Base-by-base conservation (phyloP, 1,140 invertebrate genomes). In the Atta colombica region DNA sequence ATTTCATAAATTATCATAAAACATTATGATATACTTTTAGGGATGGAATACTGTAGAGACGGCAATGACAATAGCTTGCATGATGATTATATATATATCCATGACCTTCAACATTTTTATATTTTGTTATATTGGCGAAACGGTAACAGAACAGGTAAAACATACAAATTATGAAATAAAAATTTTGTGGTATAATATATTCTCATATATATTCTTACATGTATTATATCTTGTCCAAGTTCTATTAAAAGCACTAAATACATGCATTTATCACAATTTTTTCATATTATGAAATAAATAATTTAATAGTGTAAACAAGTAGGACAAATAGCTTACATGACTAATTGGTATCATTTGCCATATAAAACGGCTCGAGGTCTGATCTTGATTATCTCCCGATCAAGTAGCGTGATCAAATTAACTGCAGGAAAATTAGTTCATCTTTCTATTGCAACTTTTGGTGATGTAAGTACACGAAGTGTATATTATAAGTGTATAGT, bases 61-160 rank as follows among this genome's bases (percentile, higher is more conserved):
- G 14, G 28, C 71, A 25, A 61, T 21, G 66, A 75, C 89, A 74
- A 28, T 77, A 14, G 75, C 74, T 39, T 88, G 87, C 35, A 86
- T 49, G 39, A 82, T 88, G 51, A 84, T 88, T 58, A 77, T 31
- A 3, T 63, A 92, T 1, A 21, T 90, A 51, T 90, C 92, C 16
- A 89, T 92, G 49, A 88, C 25, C 21, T 90, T 92, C 58, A 92
- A 93, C 77, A 91, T 92, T 63, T 92, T 92, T 65, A 91, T 92
- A 71, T 90, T 91, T 28, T 92, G 92, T 16, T 88, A 89, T 10
- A 91, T 93, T 45, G 91, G 91, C 10, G 89, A 93, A 66, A 31
- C 87, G 12, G 75, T 92, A 2, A 87, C 86, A 0, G 77, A 91
- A 85, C 81, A 92, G 87, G 92, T 93, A 31, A 31, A 31, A 31